These are phyloP conservation scores for Malurus cyaneus DNA, from an alignment of 2,113 vertebrate species.

Conservation along the genomic window DNA sequence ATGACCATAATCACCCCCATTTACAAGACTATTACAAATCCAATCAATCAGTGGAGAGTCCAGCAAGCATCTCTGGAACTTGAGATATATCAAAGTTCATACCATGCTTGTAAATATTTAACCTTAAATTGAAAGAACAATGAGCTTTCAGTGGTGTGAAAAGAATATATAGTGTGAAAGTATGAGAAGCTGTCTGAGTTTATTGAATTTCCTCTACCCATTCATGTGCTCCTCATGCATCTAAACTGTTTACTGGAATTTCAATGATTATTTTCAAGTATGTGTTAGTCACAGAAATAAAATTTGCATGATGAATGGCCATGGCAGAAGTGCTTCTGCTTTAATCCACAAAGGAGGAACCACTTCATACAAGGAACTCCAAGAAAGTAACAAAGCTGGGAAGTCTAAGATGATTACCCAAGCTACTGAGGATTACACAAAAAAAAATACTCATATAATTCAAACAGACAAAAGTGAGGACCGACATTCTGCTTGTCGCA, in stretches of 20 bases:
- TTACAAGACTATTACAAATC: not conserved
- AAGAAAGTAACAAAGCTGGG: not conserved
- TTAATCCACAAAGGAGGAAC: not conserved
- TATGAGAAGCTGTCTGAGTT: not conserved
- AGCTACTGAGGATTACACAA: not conserved
- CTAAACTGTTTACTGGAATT: not conserved
- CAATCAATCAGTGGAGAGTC: not conserved
- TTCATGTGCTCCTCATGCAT: not conserved
- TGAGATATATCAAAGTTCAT: not conserved
- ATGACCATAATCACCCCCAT: not conserved
- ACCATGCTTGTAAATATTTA: not conserved
- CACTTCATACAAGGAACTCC: not conserved
- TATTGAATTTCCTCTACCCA: not conserved
- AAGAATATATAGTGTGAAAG: not conserved
- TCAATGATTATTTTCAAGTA: not conserved
- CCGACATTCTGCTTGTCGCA: not conserved
- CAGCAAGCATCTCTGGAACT: not conserved
- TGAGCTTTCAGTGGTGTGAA: not conserved
- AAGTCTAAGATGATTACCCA: not conserved
- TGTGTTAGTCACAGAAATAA: not conserved
- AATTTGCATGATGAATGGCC: not conserved
- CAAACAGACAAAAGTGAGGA: not conserved
- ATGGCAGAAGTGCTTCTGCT: not conserved
- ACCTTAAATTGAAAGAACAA: not conserved
- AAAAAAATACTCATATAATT: not conserved